Evolutionary conservation across 2,113 vertebrate genomes (phyloP).

Genomic region (Rostratula benghalensis): DNA sequence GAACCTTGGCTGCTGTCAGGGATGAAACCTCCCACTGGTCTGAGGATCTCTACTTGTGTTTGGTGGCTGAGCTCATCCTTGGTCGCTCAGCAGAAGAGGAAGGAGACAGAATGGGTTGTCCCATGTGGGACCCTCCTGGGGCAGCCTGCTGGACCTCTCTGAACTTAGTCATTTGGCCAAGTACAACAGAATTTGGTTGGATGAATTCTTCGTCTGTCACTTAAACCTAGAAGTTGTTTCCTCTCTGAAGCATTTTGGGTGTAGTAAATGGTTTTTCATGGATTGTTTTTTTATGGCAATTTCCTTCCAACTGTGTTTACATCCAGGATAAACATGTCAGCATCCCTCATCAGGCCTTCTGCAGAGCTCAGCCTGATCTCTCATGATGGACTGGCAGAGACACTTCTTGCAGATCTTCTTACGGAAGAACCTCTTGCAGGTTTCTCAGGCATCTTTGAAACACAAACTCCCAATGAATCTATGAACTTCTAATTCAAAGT

Average conservation of each 20-base stretch:
- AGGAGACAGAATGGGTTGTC: not conserved
- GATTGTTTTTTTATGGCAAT: not conserved
- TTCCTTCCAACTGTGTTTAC: not conserved
- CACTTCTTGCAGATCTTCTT: not conserved
- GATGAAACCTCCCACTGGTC: rapidly evolving
- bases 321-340: not conserved
- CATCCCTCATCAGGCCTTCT: not conserved
- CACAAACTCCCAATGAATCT: not conserved
- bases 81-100: not conserved
- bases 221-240: not conserved
- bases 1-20: not conserved
- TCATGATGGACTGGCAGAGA: not conserved
- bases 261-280: not conserved
- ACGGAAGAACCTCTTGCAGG: not conserved
- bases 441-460: not conserved
- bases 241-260: not conserved
- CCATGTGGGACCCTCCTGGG: not conserved
- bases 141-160: not conserved
- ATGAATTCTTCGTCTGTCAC: not conserved
- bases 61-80: not conserved
- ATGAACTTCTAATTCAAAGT: not conserved
- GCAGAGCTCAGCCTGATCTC: not conserved
- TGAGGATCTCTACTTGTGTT: not conserved
- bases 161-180: not conserved
- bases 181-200: not conserved